Base-by-base conservation (phyloP, 1,140 invertebrate species). In the Trissolcus basalis region DNA sequence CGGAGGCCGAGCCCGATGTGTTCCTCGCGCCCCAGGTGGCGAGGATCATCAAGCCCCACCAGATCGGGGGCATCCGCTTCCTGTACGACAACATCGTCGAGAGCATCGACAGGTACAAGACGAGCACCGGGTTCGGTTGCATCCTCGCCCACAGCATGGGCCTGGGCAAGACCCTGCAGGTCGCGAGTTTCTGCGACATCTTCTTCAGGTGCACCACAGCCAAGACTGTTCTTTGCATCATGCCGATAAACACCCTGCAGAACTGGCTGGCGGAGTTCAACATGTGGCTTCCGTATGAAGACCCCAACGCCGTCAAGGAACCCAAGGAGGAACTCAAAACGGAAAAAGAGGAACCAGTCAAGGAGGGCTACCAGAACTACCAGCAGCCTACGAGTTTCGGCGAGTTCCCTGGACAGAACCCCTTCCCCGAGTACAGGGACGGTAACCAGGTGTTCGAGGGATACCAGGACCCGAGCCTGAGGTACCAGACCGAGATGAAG, bases 101-200 rank as follows among this genome's bases (percentile, higher is more conserved):
- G 87, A 97, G 95, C 32, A 91, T 96, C 32, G 93, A 94, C 47
- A 90, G 95, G 59, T 69, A 58, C 82, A 94, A 95, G 47, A 96
- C 92, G n/a, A 96, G 95, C 1, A 92, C 92, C 54, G 97, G 97
- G 11, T 98, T 98, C 88, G 98, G 98, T 13, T 99, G 98, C 84
- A 99, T 99, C 78, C 89, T 99, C 15, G 98, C 98, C 5, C 98
- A 99, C 89, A 98, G 97, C 14, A 99, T 99, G 98, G 98, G 98
- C 0, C 90, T 99, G 12, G 98, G 98, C n/a, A 99, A 99, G 90
- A 99, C 98, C 0, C 90, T 99, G 43, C 98, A 98, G 80, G 89
- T 98, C 45, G 94, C 98, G 27, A 96, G 95, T 75, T 99, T 99
- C 89, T 95, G 95, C 83, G 97, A 99, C 88, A 94, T 99, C 72